Evolutionary conservation across 2,113 vertebrate species (phyloP), one percentile per base, ranked within the genome.

Genomic region (Ploceus nigricollis): DNA sequence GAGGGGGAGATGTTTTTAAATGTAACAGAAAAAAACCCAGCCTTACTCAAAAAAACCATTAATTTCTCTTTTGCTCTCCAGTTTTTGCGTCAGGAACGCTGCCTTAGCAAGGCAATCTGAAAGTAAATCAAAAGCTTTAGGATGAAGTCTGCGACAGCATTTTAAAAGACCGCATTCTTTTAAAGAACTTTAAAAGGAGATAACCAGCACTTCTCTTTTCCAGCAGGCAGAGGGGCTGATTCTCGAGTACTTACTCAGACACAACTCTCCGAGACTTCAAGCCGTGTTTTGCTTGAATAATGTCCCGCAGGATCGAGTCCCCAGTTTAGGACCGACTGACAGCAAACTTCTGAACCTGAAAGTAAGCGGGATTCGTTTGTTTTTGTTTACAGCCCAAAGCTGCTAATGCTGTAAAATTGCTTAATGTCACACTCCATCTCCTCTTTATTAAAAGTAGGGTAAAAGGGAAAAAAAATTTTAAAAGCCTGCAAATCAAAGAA

Each of bases 401-500:
- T 91, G 75, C 71, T 97, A 94, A 93, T 93, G 89, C 79, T 91
- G 89, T 78, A 91, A 88, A 96, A 97, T 50, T 95, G 83, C 82
- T 83, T 92, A 82, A 84, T 89, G 94, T 86, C 93, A 93, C 94
- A 95, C 77, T 89, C 63, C 79, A 54, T 87, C 95, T 97, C 91
- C 61, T 87, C 85, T 94, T 93, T 94, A 90, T 92, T 87, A 92
- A 84, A 90, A 35, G 30, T 68, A 77, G 73, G 11, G 13, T 47
- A 13, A 39, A 70, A 68, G 7, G n/a, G 21, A 8, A 7, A 5
- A 17, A 37, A 15, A 15, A 15, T n/a, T n/a, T n/a, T n/a, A 23
- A n/a, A 61, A 42, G 39, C 39, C 70, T 61, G 56, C 19, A 93
- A 96, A 95, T 87, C 81, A 94, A 97, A 88, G 33, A 93, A 92